Evolutionary conservation across 1,140 invertebrate species (phyloP).

Genomic region (Palaemon carinicauda): DNA sequence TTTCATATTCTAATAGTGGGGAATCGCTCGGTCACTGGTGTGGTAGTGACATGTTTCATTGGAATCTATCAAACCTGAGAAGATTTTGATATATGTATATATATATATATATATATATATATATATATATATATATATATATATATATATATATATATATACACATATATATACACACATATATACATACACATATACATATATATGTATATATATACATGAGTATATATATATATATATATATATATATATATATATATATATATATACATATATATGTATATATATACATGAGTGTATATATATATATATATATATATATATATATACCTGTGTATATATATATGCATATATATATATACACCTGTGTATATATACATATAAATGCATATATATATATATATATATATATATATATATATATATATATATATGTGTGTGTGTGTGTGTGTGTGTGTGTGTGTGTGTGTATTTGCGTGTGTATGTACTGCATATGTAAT

Average conservation of each 20-base stretch:
- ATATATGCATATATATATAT: neutral
- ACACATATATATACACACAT: neutral
- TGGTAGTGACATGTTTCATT: too few species aligned
- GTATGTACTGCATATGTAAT: too few species aligned
- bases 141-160: constrained; percentile 8
- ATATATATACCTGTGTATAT: neutral
- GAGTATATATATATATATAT: neutral
- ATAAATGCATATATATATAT: neutral
- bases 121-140: constrained; percentile 5
- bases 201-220: neutral
- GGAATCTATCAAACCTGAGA: neutral
- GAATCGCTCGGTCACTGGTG: neutral
- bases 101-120: constrained; percentile 9
- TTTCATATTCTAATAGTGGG: too few species aligned
- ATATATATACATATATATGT: neutral
- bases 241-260: neutral
- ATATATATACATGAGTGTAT: neutral
- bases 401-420: neutral
- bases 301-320: neutral
- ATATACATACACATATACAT: neutral
- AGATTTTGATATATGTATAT: neutral
- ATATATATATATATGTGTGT: neutral
- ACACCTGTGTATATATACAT: neutral
- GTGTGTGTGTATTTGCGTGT: too few species aligned
- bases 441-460: too few species aligned